These are phyloP conservation scores for Serrognathus titanus DNA, from an alignment of 2,888 invertebrate genomes.

Conservation along the genomic window DNA sequence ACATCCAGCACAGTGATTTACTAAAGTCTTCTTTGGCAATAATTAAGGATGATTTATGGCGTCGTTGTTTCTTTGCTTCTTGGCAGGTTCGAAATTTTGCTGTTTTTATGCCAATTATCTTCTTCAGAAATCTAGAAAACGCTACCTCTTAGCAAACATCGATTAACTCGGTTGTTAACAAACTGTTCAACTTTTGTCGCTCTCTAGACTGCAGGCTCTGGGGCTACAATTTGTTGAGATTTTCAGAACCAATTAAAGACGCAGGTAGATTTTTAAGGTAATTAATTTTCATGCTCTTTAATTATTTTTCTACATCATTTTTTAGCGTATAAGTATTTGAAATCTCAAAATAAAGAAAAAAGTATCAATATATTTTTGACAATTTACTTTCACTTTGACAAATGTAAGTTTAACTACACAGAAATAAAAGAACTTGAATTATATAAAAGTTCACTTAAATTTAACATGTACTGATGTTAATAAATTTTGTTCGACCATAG, in stretches of 20 bases:
- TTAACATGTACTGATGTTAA: no score
- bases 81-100: not conserved
- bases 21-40: no score
- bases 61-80: constrained; percentile 2
- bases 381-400: no score
- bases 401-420: no score
- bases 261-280: constrained; percentile 9
- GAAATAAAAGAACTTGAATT: no score
- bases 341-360: no score
- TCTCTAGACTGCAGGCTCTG: constrained; percentile 18
- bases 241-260: constrained; percentile 17
- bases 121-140: constrained; percentile 24
- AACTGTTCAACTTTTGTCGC: constrained; percentile 26
- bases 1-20: no score
- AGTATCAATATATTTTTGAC: no score
- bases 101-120: constrained; percentile 21
- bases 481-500: no score
- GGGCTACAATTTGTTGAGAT: constrained; percentile 13
- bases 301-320: no score
- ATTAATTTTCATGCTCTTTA: not conserved
- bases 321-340: no score
- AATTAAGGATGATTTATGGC: not conserved
- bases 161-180: constrained; percentile 28
- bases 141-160: constrained; percentile 28
- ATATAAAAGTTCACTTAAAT: no score